Percentiles rank a stretch among this genome's conserved stretches.
Evolutionary conservation across 2,888 invertebrate species (phyloP).

Genomic region (Drosophila flavopinicola): DNA sequence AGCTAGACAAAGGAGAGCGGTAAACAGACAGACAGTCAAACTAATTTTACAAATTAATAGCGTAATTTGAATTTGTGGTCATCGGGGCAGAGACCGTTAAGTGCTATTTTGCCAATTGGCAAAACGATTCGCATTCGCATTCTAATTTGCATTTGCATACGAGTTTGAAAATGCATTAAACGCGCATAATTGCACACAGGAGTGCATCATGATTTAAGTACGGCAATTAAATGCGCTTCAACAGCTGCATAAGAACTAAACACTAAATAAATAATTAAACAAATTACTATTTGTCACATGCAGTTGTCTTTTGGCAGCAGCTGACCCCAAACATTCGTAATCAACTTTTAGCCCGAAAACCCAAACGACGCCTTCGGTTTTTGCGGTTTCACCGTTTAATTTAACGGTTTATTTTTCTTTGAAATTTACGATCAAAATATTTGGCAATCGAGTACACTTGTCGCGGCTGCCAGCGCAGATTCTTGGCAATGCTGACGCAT

Average conservation of each 20-base stretch:
- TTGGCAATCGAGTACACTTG: conserved; percentile 36
- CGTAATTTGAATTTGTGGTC: conserved; percentile 63
- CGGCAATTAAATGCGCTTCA: conserved; percentile 24
- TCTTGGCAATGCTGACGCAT: conserved; percentile 58
- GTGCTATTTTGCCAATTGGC: conserved; percentile 46
- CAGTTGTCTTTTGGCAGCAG: background rate
- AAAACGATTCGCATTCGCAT: conserved; percentile 15
- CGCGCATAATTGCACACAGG: conserved; percentile 4
- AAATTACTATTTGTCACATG: background rate
- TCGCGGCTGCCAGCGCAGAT: conserved; percentile 20
- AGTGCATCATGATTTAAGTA: conserved; percentile 32
- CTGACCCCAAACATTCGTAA: background rate
- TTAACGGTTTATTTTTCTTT: conserved; percentile 36
- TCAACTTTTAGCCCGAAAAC: conserved; percentile 15
- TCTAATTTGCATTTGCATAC: conserved; percentile 15
- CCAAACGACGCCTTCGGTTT: conserved; percentile 1
- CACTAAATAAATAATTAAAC: background rate
- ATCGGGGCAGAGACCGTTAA: conserved; percentile 34
- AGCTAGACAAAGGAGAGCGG: conserved; percentile 61
- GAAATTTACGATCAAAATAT: conserved; percentile 41
- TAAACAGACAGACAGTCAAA: conserved; percentile 38
- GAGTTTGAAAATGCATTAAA: conserved; percentile 5
- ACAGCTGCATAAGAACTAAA: conserved; percentile 5
- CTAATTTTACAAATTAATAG: conserved; percentile 70
- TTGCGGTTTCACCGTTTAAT: conserved; percentile 31